A percentile compares a stretch with the other conserved stretches of the same genome.
Conservation (phyloP, 1,140 invertebrate species). For the Ruditapes philippinarum region DNA sequence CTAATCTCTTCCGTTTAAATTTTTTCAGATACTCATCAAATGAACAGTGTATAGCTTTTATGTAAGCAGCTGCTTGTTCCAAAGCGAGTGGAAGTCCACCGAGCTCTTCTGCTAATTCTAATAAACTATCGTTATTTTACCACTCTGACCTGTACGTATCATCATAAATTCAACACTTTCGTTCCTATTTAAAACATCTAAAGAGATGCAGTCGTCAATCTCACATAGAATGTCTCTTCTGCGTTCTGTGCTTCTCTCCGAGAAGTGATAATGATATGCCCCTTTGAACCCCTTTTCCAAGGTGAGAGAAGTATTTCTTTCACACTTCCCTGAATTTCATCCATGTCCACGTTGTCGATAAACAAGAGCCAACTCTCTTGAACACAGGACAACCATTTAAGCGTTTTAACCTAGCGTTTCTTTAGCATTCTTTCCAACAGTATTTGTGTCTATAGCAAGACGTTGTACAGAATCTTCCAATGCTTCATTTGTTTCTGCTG, state of each 20-base stretch:
- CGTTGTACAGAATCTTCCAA: conserved; percentile 41
- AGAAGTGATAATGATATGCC: conserved; percentile 19
- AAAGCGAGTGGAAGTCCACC: conserved; percentile 60
- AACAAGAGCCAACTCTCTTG: conserved; percentile 57
- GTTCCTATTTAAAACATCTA: not conserved
- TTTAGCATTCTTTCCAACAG: conserved; percentile 18
- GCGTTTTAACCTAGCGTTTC: conserved; percentile 9
- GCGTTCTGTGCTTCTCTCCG: not conserved
- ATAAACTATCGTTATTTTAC: not conserved
- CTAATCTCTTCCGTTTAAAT: conserved; percentile 42
- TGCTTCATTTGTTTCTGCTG: conserved; percentile 20
- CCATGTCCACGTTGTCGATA: conserved; percentile 55
- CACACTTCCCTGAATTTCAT: conserved; percentile 5
- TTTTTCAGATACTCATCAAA: conserved; percentile 22
- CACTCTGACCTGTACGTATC: not conserved
- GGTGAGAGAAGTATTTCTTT: conserved; percentile 43
- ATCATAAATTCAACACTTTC: conserved; percentile 21
- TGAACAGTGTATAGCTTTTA: conserved; percentile 35
- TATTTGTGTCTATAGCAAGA: conserved; percentile 43
- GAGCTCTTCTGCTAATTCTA: conserved; percentile 29
- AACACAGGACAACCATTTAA: conserved; percentile 28
- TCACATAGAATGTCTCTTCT: not conserved
- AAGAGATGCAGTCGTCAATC: not conserved
- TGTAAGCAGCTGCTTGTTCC: conserved; percentile 65
- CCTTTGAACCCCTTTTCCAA: conserved; percentile 48